phyloP scores from a whole-genome alignment of 1,140 invertebrate species.

The Panonychus citri region DNA sequence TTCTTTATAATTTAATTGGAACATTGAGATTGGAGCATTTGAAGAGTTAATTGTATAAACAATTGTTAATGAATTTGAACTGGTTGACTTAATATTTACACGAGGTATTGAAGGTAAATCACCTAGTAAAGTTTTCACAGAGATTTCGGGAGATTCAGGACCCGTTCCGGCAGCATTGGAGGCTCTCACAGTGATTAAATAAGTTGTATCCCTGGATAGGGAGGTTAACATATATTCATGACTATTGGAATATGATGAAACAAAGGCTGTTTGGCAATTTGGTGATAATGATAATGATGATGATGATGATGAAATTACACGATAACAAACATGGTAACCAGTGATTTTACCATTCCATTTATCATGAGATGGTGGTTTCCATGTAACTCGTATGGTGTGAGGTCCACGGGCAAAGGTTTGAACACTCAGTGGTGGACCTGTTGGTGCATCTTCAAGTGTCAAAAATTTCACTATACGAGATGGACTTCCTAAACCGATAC shows the following conservation, averaged over 20 bases:
- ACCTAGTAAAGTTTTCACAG: constrained; percentile 14
- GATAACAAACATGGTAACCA: constrained; percentile 33
- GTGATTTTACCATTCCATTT: constrained; percentile 81
- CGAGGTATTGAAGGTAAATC: constrained; percentile 14
- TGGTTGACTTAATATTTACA: not conserved
- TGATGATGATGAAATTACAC: constrained; percentile 9
- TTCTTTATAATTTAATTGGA: constrained; percentile 10
- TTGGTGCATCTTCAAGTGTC: constrained; percentile 47
- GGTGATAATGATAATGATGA: not conserved
- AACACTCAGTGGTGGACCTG: constrained; percentile 30
- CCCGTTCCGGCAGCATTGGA: constrained; percentile 16
- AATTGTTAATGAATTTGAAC: not conserved
- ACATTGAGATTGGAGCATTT: not conserved
- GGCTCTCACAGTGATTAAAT: constrained; percentile 16
- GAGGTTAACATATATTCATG: constrained; percentile 16
- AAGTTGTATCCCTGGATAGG: constrained; percentile 15
- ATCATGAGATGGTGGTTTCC: constrained; percentile 67
- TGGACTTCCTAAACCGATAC: constrained; percentile 43
- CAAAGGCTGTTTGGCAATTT: constrained; percentile 4
- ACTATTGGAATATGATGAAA: not conserved
- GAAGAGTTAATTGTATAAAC: constrained; percentile 1
- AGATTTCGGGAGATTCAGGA: constrained; percentile 15
- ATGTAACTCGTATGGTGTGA: constrained; percentile 67
- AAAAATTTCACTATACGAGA: constrained; percentile 55
- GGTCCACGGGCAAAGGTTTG: constrained; percentile 35